Conservation (phyloP, 2,888 invertebrate species). For the Halictus quadricinctus region DNA sequence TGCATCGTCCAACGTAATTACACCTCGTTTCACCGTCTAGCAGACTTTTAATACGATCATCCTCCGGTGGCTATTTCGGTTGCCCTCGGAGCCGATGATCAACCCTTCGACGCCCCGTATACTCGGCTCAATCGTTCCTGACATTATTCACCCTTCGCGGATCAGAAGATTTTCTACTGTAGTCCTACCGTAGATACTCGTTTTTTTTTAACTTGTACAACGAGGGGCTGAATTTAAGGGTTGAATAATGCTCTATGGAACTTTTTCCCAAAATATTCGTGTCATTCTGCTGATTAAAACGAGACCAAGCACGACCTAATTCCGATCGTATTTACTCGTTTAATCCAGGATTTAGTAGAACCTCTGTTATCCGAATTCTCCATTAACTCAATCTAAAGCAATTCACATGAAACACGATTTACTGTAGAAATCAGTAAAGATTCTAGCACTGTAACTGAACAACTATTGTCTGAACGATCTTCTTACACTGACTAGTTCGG, state of each 20-base stretch:
- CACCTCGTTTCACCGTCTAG: constrained; percentile 22
- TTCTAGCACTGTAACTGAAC: too few relatives aligned
- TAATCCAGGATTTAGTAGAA: background rate
- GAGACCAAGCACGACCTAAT: too few relatives aligned
- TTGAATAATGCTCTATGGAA: background rate
- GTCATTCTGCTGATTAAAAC: too few relatives aligned
- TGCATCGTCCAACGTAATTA: constrained; percentile 63
- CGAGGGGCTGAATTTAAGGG: background rate
- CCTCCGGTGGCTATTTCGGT: constrained; percentile 10
- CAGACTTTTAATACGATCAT: constrained; percentile 12
- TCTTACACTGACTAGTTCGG: too few relatives aligned
- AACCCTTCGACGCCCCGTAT: background rate
- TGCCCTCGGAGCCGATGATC: constrained; percentile 1
- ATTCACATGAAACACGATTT: too few relatives aligned
- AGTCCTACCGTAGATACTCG: background rate
- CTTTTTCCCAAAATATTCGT: too few relatives aligned
- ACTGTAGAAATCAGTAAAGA: too few relatives aligned
- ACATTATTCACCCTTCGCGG: background rate
- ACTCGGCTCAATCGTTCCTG: background rate
- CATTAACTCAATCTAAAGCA: too few relatives aligned
- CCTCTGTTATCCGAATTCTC: too few relatives aligned
- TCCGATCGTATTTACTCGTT: background rate
- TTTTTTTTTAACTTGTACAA: background rate
- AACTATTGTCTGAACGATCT: too few relatives aligned
- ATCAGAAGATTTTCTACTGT: background rate